Evolutionary conservation across 2,888 invertebrate species (phyloP), one percentile per base, ranked within the genome.

Genomic region (Hydriomena furcata): DNA sequence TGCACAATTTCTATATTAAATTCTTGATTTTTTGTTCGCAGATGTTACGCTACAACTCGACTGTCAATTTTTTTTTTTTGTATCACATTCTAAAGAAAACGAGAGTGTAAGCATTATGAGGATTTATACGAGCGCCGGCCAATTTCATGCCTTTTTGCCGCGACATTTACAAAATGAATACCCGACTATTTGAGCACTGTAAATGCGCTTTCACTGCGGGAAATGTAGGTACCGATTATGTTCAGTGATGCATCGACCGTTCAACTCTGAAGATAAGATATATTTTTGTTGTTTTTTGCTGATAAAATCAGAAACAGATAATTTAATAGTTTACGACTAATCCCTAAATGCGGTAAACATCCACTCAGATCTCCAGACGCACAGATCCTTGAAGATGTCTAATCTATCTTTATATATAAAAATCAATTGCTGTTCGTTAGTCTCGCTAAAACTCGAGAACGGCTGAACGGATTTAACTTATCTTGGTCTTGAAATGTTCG

Each of bases 141-240:
- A 77, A 80, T 79, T 81, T 80, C 72, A 76, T 75, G 79, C 71
- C 60, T 65, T 75, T 77, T 71, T 62, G 60, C 41, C 65, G 64
- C 58, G 61, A 60, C 60, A 40, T 48, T 58, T 47, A 65, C 62
- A 60, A 55, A 52, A 28, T 58, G 45, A 58, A 66, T 69, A 60
- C 17, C 17, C n/a, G 2, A 17, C 55, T 52, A 54, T 46, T 55
- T n/a, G n/a, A n/a, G n/a, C n/a, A n/a, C 52, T 51, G 55, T 56
- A 45, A n/a, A 49, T 55, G 45, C 61, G 60, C 81, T 82, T 80
- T 82, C 81, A 72, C 81, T 47, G 40, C 60, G 63, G 55, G 72
- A 58, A 69, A 46, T 46, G 45, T 51, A 1, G 7, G 5, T n/a
- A 44, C 20, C 37, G 24, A 41, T 55, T 49, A 44, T 49, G 50